phyloP scores from a whole-genome alignment of 2,113 vertebrate species.

The Erpornis zantholeuca region DNA sequence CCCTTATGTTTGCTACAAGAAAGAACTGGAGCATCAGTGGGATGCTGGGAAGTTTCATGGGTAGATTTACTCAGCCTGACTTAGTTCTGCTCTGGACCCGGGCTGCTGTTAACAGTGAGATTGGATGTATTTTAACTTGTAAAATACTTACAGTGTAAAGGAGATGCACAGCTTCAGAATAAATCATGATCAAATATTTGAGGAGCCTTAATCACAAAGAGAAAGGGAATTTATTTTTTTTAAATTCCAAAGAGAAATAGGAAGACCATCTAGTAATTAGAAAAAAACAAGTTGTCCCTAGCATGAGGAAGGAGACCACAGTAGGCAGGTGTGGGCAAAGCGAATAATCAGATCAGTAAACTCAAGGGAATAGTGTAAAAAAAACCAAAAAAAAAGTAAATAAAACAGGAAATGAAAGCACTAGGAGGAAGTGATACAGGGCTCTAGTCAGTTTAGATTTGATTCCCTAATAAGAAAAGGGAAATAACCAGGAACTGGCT shows the following conservation, averaged over 20 bases:
- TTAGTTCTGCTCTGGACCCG: neutral
- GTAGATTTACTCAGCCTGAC: accelerated
- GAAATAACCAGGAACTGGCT: neutral
- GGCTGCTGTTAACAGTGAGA: neutral
- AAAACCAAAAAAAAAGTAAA: neutral
- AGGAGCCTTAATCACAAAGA: neutral
- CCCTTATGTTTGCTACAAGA: neutral
- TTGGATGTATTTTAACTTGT: neutral
- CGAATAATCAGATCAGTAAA: neutral
- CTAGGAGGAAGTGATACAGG: neutral
- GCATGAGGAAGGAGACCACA: neutral
- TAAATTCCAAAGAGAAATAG: neutral
- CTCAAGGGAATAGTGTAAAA: neutral
- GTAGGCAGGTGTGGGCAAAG: neutral
- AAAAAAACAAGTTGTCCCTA: neutral
- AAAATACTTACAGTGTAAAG: neutral
- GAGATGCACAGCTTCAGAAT: neutral
- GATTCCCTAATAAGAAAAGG: neutral
- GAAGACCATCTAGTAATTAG: neutral
- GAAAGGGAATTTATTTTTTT: neutral
- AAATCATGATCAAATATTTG: neutral
- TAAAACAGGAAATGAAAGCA: neutral
- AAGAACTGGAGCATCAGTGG: neutral
- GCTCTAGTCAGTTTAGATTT: neutral
- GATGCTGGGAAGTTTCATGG: neutral